Base-by-base conservation (phyloP, 2,113 vertebrate genomes). In the Epinephelus moara region DNA sequence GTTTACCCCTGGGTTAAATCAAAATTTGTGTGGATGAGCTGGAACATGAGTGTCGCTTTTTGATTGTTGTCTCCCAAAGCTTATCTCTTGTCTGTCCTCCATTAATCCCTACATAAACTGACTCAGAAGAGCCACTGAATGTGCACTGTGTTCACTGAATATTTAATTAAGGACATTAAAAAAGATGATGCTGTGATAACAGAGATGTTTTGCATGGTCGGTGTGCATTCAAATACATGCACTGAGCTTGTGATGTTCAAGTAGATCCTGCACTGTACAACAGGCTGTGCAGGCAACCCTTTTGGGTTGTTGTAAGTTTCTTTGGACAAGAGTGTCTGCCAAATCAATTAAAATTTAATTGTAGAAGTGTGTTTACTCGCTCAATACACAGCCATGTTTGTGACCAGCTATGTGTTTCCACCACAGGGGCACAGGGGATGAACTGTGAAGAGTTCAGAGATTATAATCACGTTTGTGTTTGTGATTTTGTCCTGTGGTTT, bases 401-500 rank as follows among this genome's bases (percentile, higher is more conserved):
- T 52, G 55, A 40, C 25, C 15, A n/a, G 53, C 6, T 66, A 21
- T 25, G 30, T 27, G 62, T 70, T 70, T 6, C 17, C 19, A 85
- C 11, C n/a, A 30, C 6, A 56, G 30, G 6, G 37, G 3, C 17
- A 60, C 5, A 18, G 23, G 17, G 17, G 74, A 45, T 37, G 6
- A 81, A 74, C 15, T 14, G n/a, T 0, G 27, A 13, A 63, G 23
- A 61, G 61, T 73, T 74, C 33, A 61, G 30, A 70, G 75, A 80
- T 80, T 53, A 53, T 81, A 33, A 74, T 80, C 72, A 53, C 64
- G 23, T 75, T 37, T 75, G 33, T 78, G 37, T 75, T 14, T 76
- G 61, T 81, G 50, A 81, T 56, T 40, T 81, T 37, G 8, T 85
- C 55, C 40, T 61, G 64, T 27, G 55, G 70, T 52, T 80, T 72